Percentiles rank a stretch among this genome's conserved stretches.
Evolutionary conservation across 2,888 invertebrate species (phyloP).

Genomic region (Pyrgus malvae): DNA sequence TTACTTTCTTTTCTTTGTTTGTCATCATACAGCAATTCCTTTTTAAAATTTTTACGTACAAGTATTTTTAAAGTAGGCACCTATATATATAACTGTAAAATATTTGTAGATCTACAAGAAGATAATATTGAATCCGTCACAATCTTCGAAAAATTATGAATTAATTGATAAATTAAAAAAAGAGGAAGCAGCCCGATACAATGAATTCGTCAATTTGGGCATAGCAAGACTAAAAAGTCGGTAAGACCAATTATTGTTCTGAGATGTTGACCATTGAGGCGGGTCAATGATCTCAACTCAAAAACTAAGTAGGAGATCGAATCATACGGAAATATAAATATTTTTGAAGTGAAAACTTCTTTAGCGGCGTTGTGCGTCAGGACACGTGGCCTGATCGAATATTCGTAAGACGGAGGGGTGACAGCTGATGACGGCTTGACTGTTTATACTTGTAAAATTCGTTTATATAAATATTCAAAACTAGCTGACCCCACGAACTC

Average conservation of each 20-base stretch:
- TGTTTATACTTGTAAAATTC: too few species aligned
- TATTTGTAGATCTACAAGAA: conserved; percentile 40
- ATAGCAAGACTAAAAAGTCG: conserved; percentile 36
- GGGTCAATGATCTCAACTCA: too few species aligned
- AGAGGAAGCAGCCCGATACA: conserved; percentile 41
- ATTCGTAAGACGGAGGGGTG: too few species aligned
- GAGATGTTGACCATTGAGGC: too few species aligned
- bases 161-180: conserved; percentile 41
- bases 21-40: background rate
- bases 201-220: conserved; percentile 48
- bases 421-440: too few species aligned
- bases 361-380: too few species aligned
- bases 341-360: too few species aligned
- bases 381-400: too few species aligned
- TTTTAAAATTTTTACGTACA: background rate
- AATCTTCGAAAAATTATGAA: conserved; percentile 38
- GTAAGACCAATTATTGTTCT: conserved; percentile 38
- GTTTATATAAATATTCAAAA: too few species aligned
- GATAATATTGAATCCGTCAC: conserved; percentile 33
- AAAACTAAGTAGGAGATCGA: too few species aligned
- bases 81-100: background rate
- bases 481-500: too few species aligned
- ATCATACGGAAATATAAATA: too few species aligned
- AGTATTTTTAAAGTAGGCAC: background rate
- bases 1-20: background rate